Conservation (phyloP, 2,113 vertebrate species). For the Bubo blakistoni region DNA sequence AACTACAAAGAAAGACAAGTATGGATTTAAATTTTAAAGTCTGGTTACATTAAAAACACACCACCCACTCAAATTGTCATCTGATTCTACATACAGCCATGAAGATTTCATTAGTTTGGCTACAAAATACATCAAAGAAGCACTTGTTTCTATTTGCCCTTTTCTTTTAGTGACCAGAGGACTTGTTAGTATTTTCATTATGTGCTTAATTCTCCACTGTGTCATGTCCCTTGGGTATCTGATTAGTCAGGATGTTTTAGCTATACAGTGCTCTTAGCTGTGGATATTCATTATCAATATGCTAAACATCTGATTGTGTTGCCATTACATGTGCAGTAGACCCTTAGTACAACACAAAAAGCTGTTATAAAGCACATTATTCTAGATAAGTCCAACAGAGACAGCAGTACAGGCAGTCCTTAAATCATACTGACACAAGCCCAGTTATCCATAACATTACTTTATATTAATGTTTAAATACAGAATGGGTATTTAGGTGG, state of each 20-base stretch:
- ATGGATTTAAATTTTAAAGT: background rate
- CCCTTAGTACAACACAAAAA: background rate
- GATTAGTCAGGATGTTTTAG: background rate
- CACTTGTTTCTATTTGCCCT: background rate
- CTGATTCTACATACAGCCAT: background rate
- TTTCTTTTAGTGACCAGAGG: background rate
- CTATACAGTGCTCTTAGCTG: background rate
- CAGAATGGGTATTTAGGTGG: background rate
- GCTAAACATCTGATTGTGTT: constrained; percentile 21
- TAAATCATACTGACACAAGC: background rate
- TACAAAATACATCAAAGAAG: background rate
- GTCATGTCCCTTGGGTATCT: background rate
- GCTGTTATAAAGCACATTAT: constrained; percentile 10
- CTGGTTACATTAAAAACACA: background rate
- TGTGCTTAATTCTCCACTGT: background rate
- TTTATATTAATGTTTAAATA: constrained; percentile 2
- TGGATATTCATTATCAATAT: background rate
- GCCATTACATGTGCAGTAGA: background rate
- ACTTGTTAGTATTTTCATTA: background rate
- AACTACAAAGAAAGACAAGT: background rate
- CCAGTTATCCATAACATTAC: background rate
- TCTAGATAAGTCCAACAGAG: background rate
- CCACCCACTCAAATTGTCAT: background rate
- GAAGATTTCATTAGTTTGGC: background rate
- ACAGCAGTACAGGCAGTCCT: background rate